Evolutionary conservation across 2,888 invertebrate species (phyloP).

Genomic region (Mythimna lalbum): DNA sequence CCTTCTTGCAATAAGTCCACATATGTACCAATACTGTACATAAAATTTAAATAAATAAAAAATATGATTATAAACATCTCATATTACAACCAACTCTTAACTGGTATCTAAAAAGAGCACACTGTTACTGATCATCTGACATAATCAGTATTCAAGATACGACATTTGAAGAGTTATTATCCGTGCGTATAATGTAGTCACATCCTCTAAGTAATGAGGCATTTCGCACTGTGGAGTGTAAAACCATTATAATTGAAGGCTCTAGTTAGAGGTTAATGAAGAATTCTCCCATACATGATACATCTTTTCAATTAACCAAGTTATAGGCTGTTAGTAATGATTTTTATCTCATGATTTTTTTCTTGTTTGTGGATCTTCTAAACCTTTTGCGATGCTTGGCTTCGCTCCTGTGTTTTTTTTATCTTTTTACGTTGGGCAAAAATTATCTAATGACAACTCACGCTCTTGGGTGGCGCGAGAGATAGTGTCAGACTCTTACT

Average conservation of each 20-base stretch:
- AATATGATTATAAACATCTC: conserved; percentile 29
- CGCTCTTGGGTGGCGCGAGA: no score
- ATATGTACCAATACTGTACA: no score
- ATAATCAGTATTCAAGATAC: conserved; percentile 53
- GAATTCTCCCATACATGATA: conserved; percentile 60
- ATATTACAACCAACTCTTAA: conserved; percentile 29
- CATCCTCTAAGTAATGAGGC: conserved; percentile 63
- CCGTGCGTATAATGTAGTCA: conserved; percentile 15
- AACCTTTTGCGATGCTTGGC: conserved; percentile 1
- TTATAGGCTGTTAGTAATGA: conserved; percentile 20
- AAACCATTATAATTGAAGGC: conserved; percentile 46
- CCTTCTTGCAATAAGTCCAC: no score
- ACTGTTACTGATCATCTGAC: conserved; percentile 41
- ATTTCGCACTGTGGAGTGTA: conserved; percentile 53
- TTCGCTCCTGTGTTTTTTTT: no score
- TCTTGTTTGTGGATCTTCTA: background rate
- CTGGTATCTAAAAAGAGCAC: conserved; percentile 39
- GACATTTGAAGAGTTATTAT: conserved; percentile 54
- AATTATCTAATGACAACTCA: no score
- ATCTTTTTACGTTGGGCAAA: no score
- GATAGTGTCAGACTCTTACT: no score
- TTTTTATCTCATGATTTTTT: conserved; percentile 16
- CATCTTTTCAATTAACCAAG: conserved; percentile 60
- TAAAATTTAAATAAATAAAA: no score
- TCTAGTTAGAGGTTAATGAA: conserved; percentile 60